A percentile compares a stretch with the other conserved stretches of the same genome.
phyloP scores from a whole-genome alignment of 2,888 invertebrate species.

The Eupsilia transversa region DNA sequence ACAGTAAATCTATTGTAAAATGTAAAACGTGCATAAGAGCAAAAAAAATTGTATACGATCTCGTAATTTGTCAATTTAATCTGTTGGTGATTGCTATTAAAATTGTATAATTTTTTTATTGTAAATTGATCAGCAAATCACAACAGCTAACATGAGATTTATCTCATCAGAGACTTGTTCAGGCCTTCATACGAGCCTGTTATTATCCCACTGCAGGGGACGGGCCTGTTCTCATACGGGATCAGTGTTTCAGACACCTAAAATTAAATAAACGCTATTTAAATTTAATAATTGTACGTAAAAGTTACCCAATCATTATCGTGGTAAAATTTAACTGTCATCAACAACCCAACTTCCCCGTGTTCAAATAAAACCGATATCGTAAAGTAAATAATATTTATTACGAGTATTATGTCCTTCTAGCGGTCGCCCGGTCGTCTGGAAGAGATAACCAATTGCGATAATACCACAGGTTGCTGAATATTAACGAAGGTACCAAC shows the following conservation, averaged over 20 bases:
- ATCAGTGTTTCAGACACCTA: background rate
- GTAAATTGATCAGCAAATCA: background rate
- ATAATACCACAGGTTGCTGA: conserved; percentile 16
- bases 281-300: background rate
- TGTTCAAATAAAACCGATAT: conserved; percentile 28
- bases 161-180: background rate
- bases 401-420: conserved; percentile 6
- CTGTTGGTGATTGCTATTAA: background rate
- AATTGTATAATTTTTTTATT: background rate
- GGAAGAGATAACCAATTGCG: conserved; percentile 25
- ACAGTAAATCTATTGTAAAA: background rate
- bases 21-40: background rate
- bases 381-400: conserved; percentile 27
- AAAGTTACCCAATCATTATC: background rate
- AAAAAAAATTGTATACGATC: background rate
- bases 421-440: conserved; percentile 13
- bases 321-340: background rate
- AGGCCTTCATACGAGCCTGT: background rate
- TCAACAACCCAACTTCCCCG: background rate
- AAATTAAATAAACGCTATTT: background rate
- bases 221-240: background rate
- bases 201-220: no score
- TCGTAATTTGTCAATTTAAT: background rate
- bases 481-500: background rate
- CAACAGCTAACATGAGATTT: background rate